These are phyloP conservation scores for Sandelia bainsii DNA, from an alignment of 2,797 vertebrate species.

Conservation along the genomic window DNA sequence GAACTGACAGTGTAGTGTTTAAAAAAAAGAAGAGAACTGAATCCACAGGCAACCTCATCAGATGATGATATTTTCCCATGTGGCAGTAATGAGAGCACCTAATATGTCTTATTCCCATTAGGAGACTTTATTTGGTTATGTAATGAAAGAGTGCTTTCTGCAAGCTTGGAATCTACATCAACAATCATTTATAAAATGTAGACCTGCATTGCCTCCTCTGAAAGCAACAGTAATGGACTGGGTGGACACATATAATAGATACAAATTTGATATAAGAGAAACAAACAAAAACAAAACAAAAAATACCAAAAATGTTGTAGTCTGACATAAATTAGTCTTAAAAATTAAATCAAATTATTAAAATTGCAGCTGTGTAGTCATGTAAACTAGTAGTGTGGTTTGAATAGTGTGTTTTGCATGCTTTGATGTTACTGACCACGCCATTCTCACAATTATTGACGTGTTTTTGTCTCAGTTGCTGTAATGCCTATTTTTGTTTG, in stretches of 20 bases:
- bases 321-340: not conserved
- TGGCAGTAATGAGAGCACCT: slow-evolving; percentile 37
- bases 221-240: slow-evolving; percentile 34
- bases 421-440: slow-evolving; percentile 52
- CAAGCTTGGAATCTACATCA: slow-evolving; percentile 7
- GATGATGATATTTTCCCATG: slow-evolving; percentile 61
- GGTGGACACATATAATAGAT: slow-evolving; percentile 25
- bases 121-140: slow-evolving; percentile 46
- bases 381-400: slow-evolving; percentile 16
- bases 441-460: slow-evolving; percentile 54
- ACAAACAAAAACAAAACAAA: not conserved
- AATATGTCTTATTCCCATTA: slow-evolving; percentile 24
- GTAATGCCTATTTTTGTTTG: slow-evolving; percentile 67
- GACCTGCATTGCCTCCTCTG: not conserved
- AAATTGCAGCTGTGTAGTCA: slow-evolving; percentile 2
- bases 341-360: not conserved
- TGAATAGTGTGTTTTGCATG: slow-evolving; percentile 76
- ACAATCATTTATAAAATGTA: not conserved
- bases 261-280: not conserved
- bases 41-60: slow-evolving; percentile 63
- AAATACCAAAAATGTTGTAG: not conserved
- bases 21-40: slow-evolving; percentile 57
- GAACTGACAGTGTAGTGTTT: slow-evolving; percentile 49
- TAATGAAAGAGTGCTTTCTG: slow-evolving; percentile 42
- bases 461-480: slow-evolving; percentile 65